These are phyloP conservation scores for Tachina grossa DNA, from an alignment of 2,888 invertebrate genomes.

Conservation along the genomic window DNA sequence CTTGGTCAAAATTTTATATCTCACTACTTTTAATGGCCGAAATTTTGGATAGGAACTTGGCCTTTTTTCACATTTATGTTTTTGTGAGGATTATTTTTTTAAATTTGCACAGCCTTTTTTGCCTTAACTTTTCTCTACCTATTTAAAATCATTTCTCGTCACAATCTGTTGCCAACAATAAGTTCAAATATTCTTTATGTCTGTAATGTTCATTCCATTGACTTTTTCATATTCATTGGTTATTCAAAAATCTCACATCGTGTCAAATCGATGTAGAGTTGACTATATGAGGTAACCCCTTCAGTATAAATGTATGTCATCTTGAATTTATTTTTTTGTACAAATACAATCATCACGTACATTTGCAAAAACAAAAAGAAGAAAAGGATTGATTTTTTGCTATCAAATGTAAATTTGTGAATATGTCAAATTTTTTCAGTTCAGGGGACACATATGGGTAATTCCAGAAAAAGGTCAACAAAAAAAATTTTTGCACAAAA, in stretches of 20 bases:
- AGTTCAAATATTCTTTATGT: background rate
- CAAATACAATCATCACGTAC: slow-evolving; percentile 24
- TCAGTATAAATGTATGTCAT: background rate
- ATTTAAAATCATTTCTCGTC: background rate
- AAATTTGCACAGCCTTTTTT: too few relatives aligned
- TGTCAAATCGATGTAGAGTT: slow-evolving; percentile 9
- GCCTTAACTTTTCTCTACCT: background rate
- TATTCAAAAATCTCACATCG: background rate
- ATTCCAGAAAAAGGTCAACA: too few relatives aligned
- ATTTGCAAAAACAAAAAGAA: background rate
- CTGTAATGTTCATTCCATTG: slow-evolving; percentile 16
- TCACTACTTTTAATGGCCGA: too few relatives aligned
- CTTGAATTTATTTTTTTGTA: background rate
- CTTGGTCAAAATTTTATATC: too few relatives aligned
- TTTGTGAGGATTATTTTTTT: too few relatives aligned
- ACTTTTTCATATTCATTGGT: background rate
- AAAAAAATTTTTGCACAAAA: too few relatives aligned
- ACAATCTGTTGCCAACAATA: slow-evolving; percentile 3
- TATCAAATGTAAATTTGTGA: background rate
- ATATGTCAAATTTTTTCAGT: background rate
- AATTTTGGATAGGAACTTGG: too few relatives aligned
- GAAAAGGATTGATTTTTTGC: slow-evolving; percentile 8
- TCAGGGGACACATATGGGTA: too few relatives aligned
- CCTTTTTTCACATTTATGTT: too few relatives aligned
- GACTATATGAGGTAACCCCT: background rate